Evolutionary conservation across 1,140 invertebrate genomes (phyloP).

Genomic region (Caenorhabditis remanei): DNA sequence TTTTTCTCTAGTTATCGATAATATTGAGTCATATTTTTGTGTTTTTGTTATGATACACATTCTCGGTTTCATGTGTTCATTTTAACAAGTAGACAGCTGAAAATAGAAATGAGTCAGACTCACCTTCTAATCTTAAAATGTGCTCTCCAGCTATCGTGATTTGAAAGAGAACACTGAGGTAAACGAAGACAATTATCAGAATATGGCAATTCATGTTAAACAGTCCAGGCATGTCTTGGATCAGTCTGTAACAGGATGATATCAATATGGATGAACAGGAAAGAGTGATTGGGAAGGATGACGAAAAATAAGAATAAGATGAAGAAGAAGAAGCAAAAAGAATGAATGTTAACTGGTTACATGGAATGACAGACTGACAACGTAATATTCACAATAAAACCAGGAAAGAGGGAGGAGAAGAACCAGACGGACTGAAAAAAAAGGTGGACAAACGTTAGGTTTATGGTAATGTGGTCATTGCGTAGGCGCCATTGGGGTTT

Average conservation of each 20-base stretch:
- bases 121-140: slow-evolving; percentile 43
- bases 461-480: slow-evolving; percentile 39
- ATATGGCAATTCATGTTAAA: background rate
- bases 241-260: background rate
- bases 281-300: background rate
- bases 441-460: background rate
- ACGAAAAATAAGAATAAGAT: background rate
- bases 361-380: background rate
- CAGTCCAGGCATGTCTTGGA: slow-evolving; percentile 9
- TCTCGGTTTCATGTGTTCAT: no score
- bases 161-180: background rate
- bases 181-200: slow-evolving; percentile 25
- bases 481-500: background rate
- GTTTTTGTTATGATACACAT: background rate
- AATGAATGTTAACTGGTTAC: slow-evolving; percentile 30
- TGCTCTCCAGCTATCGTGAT: slow-evolving; percentile 27
- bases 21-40: slow-evolving; percentile 15
- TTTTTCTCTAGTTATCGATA: background rate
- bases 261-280: slow-evolving; percentile 13
- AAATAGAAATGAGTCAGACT: slow-evolving; percentile 10
- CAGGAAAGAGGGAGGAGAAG: background rate
- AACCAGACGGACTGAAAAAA: background rate
- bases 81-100: background rate
- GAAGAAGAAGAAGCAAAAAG: background rate
- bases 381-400: slow-evolving; percentile 7